A percentile compares a stretch with the other conserved stretches of the same genome.
Evolutionary conservation across 2,113 vertebrate species (phyloP).

Genomic region (Sylvia atricapilla): DNA sequence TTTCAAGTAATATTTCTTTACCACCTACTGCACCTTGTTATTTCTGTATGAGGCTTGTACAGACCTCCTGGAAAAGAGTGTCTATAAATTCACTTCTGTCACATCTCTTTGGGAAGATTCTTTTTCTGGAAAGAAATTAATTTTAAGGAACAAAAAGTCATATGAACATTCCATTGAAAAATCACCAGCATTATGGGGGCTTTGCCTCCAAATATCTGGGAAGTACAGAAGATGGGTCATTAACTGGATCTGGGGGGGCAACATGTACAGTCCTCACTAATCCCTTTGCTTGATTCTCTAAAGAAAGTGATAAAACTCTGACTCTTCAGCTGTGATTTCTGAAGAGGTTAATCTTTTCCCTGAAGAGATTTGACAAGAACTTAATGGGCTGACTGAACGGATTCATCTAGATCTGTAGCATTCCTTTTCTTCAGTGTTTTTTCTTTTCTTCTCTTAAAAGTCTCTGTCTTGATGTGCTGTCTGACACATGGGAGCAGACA

Average conservation of each 20-base stretch:
- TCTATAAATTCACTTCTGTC: not conserved
- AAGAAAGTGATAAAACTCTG: not conserved
- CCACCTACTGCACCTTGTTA: not conserved
- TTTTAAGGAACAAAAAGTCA: not conserved
- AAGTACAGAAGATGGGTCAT: not conserved
- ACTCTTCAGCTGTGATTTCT: not conserved
- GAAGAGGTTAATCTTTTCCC: not conserved
- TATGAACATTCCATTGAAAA: not conserved
- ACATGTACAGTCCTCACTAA: not conserved
- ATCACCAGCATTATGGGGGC: rapidly evolving
- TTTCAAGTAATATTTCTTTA: not conserved
- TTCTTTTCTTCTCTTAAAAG: not conserved
- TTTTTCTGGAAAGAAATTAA: not conserved
- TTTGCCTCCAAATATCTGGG: not conserved
- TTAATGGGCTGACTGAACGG: not conserved
- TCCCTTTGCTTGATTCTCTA: not conserved
- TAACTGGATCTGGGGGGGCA: not conserved
- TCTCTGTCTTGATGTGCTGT: not conserved
- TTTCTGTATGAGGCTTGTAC: not conserved
- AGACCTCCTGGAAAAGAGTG: not conserved
- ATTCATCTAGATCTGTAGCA: not conserved
- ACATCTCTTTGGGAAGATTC: not conserved
- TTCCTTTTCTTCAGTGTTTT: not conserved
- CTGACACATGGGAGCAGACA: not conserved
- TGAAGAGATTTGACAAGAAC: not conserved